Evolutionary conservation across 2,113 vertebrate genomes (phyloP), one percentile per base, ranked within the genome.

Genomic region (Ptilonorhynchus violaceus): DNA sequence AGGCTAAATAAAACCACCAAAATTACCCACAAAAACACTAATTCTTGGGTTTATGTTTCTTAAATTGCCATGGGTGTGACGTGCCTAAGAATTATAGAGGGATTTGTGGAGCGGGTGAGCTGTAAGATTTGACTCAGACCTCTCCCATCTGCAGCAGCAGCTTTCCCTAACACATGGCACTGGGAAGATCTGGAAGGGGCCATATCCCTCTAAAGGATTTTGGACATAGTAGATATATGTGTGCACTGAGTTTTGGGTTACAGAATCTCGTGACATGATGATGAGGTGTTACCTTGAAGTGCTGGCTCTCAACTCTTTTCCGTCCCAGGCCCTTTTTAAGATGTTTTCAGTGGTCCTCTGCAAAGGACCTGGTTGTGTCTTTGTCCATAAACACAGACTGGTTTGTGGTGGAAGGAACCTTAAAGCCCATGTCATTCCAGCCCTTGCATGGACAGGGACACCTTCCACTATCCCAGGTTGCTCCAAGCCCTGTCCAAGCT

Each of bases 401-500:
- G 7, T 74, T 50, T 58, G 27, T 10, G 31, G 50, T 74, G 60
- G 52, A 27, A 67, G 44, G 39, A 13, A 7, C 33, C 15, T 46
- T 18, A 60, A 21, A 75, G 28, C 30, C 8, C 8, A 49, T 50
- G 37, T 27, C 22, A 12, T 64, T 0, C 31, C 27, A 31, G 6
- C 3, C 12, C 18, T 28, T 69, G 55, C 74, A 7, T 46, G 15
- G 17, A 6, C 55, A 69, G 64, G 39, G 63, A 70, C 64, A 62
- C 19, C 13, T 55, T 13, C 47, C 74, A 39, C 28, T 7, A 0
- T 0, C 39, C 28, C 56, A 53, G 24, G 8, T 0, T n/a, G 19
- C 23, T 78, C n/a, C 42, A 49, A 58, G 42, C 31, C 2, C 35
- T 0, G 0, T 35, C 70, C 64, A 53, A 0, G 33, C 74, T 63